Evolutionary conservation across 2,797 vertebrate species (phyloP), one percentile per base, ranked within the genome.

Genomic region (Pseudomugil gertrudae): DNA sequence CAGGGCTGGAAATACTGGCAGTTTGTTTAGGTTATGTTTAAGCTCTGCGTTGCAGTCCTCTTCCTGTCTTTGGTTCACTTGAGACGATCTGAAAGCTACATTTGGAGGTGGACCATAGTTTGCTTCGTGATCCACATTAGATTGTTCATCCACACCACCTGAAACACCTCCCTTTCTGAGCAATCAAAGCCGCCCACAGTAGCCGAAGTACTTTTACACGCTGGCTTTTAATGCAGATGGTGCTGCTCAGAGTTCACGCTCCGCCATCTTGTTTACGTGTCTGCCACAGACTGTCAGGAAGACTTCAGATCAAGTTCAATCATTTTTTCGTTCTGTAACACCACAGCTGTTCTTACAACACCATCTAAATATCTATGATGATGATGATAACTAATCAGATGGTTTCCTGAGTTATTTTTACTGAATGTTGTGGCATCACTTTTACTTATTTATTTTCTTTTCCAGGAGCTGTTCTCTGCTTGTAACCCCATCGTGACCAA

Each of bases 401-500:
- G 9, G 43, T 32, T 32, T 32, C 8, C 32, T 32, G 3, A 29
- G 5, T 9, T 32, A 7, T 5, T 5, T 5, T 32, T 32, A 32
- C 8, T 6, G 3, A 24, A 50, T 50, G 10, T 50, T 15, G 7
- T 50, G 48, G 23, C 9, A 50, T 24, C 3, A 3, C 23, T 21
- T 13, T 23, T 32, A 2, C 68, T 14, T 63, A 17, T 47, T 47
- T 65, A 13, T 70, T 14, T 63, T 17, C n/a, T 66, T 72, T 76
- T 63, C 52, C 63, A 94, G 93, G 93, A 94, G 76, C 83, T 94
- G 29, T 93, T 93, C 69, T 84, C 89, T 4, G 72, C 68, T 53
- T 93, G 98, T 90, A 97, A 98, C 71, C 95, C 96, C 2, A 90
- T 95, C 52, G 93, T 96, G 90, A 94, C 91, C 84, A 98, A 98